Evolutionary conservation across 35 echinoderm and acorn worm genomes (phyloP), one percentile per base, ranked within the genome.

Genomic region (Lytechinus variegatus): DNA sequence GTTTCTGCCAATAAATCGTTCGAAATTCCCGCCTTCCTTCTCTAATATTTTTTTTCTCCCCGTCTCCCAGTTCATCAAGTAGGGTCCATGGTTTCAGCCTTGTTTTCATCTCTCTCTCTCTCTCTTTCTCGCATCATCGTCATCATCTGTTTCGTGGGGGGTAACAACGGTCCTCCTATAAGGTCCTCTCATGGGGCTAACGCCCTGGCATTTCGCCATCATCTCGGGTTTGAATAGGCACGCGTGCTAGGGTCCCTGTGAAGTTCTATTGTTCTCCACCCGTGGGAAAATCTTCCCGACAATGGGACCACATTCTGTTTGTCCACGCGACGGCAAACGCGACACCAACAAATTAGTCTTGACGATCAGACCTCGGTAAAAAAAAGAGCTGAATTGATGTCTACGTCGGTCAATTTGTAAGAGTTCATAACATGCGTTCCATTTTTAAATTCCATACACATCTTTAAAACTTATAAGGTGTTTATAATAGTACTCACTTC

Each of bases 281-380:
- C 88, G 88, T 90, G 88, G 88, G 88, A 90, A 90, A 90, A 90
- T 90, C 88, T 54, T 44, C 88, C 13, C 88, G 13, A 90, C 88
- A 90, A 90, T 90, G 16, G 88, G 1, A 10, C 88, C 10, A 90
- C 88, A 90, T 54, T 52, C 88, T 90, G 88, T 90, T 90, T 90
- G 88, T 90, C 88, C 88, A 90, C 88, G 88, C 88, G 88, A 90
- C 88, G 52, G 88, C 88, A 90, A 90, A 90, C 88, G 88, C 88
- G 16, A 90, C 88, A 90, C 10, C 88, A 19, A 79, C 88, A 90
- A 9, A 4, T 6, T 90, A 90, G 29, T 90, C 88, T 90, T 4
- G 19, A 52, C 12, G 24, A n/a, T n/a, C 88, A 90, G 88, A 90
- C 88, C 88, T 27, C 14, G 88, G 8, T 79, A 7, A 79, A 21